These are phyloP conservation scores for Tuberolachnus salignus DNA, from an alignment of 2,888 invertebrate genomes.

Conservation along the genomic window DNA sequence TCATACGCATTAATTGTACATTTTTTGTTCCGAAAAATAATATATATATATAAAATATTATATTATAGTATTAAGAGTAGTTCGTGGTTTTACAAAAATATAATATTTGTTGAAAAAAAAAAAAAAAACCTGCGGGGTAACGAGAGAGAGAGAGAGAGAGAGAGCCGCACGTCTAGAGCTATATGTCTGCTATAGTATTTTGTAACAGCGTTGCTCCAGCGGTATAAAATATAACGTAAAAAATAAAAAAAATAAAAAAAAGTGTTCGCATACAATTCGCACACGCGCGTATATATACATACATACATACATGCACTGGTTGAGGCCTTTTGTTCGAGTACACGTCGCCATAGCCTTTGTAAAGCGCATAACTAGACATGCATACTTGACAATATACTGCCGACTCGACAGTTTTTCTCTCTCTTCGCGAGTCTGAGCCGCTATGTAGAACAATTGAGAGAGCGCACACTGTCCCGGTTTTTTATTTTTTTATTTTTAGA, in stretches of 20 bases:
- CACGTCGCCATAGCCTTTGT: conserved; percentile 26
- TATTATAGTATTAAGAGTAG: no score
- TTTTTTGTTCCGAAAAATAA: no score
- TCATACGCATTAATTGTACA: no score
- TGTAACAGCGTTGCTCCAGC: neutral
- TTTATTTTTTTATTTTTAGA: neutral
- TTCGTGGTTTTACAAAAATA: no score
- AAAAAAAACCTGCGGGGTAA: no score
- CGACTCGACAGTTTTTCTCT: conserved; percentile 40
- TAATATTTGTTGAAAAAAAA: no score
- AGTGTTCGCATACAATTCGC: neutral
- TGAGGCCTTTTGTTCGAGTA: conserved; percentile 46
- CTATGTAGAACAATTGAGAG: conserved; percentile 25
- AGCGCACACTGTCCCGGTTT: conserved; percentile 9
- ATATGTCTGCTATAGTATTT: neutral
- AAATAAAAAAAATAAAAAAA: neutral
- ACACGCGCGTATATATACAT: neutral
- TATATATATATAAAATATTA: no score
- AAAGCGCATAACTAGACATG: conserved; percentile 49
- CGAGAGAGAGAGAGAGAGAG: neutral
- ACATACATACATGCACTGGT: conserved; percentile 10
- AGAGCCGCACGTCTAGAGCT: neutral
- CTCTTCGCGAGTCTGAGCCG: neutral
- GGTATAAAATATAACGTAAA: neutral
- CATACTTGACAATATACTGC: conserved; percentile 47